Evolutionary conservation across 2,113 vertebrate species (phyloP).

Genomic region (Mobula hypostoma): DNA sequence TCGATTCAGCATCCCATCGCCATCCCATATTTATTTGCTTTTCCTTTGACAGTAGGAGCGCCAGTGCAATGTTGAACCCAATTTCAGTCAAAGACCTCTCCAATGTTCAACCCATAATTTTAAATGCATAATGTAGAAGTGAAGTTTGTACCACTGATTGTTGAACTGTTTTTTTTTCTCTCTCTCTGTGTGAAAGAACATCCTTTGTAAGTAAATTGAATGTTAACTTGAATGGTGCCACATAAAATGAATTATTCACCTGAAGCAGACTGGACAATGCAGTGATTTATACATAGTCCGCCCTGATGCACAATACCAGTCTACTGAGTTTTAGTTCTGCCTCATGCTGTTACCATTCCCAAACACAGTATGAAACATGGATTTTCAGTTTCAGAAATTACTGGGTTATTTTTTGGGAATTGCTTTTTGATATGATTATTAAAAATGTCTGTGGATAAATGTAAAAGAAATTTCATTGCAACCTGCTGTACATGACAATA

Average conservation of each 20-base stretch:
- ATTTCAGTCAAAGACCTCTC: neutral
- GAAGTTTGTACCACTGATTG: neutral
- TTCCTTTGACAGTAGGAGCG: neutral
- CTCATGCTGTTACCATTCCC: neutral
- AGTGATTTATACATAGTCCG: neutral
- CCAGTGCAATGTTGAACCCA: neutral
- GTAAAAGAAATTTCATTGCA: no score
- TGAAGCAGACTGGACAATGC: neutral
- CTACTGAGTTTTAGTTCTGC: neutral
- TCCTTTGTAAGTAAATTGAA: neutral
- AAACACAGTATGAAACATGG: neutral
- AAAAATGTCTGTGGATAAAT: neutral
- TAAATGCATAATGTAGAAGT: neutral
- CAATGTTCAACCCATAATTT: neutral
- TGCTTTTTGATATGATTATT: neutral
- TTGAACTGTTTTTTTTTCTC: neutral
- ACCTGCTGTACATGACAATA: no score
- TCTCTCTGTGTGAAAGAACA: neutral
- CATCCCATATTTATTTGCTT: neutral
- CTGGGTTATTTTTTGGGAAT: neutral
- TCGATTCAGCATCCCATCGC: no score
- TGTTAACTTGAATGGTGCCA: neutral
- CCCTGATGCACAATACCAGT: neutral
- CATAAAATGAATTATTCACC: neutral
- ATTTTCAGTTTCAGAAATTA: neutral